phyloP scores from a whole-genome alignment of 2,113 vertebrate species.

The Neodontobutis hainanensis region DNA sequence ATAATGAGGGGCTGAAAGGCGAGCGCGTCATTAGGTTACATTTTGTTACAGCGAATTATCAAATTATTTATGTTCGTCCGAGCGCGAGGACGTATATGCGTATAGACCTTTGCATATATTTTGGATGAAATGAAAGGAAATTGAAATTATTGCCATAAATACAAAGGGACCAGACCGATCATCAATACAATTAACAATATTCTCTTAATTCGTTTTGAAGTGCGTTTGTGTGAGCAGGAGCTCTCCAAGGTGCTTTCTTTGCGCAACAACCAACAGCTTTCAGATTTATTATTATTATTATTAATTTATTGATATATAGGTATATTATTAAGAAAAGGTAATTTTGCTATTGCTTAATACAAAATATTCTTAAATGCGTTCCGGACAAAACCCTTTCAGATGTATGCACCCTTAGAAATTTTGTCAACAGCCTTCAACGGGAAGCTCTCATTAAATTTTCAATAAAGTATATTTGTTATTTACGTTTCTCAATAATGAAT shows the following conservation, averaged over 20 bases:
- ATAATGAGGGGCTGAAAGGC: conserved; percentile 70
- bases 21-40: conserved; percentile 60
- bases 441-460: too few relatives aligned
- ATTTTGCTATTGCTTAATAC: too few relatives aligned
- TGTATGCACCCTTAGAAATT: too few relatives aligned
- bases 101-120: not conserved
- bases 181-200: conserved; percentile 54
- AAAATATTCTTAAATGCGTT: too few relatives aligned
- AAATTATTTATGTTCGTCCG: conserved; percentile 53
- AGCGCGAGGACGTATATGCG: conserved; percentile 27
- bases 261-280: too few relatives aligned
- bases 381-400: too few relatives aligned
- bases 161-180: conserved; percentile 25
- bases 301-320: not conserved
- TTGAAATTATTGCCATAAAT: conserved; percentile 1
- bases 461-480: too few relatives aligned
- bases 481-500: not conserved
- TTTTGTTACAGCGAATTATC: conserved; percentile 46
- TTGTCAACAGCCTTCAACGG: too few relatives aligned
- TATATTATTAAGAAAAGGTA: too few relatives aligned
- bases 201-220: not conserved
- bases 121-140: not conserved
- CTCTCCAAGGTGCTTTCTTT: conserved; percentile 71
- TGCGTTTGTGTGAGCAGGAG: conserved; percentile 39
- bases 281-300: not conserved